Conservation (phyloP, 1,140 invertebrate genomes). For the Nymphalis io region DNA sequence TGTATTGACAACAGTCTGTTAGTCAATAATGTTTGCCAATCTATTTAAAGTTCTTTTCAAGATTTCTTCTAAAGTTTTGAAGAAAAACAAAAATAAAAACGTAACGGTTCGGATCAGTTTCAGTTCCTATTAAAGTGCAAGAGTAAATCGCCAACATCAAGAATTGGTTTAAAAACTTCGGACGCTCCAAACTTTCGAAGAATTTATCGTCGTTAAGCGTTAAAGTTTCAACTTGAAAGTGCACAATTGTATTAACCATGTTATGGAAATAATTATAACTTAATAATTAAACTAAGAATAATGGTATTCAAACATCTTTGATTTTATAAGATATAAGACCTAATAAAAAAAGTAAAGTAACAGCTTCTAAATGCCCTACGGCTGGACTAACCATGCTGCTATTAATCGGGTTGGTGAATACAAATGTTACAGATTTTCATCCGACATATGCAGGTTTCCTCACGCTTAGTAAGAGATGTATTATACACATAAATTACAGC, state of each 20-base stretch:
- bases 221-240: conserved; percentile 6
- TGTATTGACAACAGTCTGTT: no score
- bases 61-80: not conserved
- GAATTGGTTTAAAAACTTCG: conserved; percentile 33
- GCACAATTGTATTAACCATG: not conserved
- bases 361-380: no score
- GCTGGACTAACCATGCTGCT: no score
- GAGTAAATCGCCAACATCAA: conserved; percentile 36
- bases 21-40: not conserved
- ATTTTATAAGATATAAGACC: no score
- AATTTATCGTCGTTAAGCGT: conserved; percentile 28
- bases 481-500: no score
- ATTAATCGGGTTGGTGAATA: no score
- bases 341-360: no score
- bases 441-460: no score
- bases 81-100: conserved; percentile 9
- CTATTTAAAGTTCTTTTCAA: not conserved
- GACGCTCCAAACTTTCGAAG: conserved; percentile 28
- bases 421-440: no score
- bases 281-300: no score
- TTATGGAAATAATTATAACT: not conserved
- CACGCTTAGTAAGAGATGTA: no score
- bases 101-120: not conserved
- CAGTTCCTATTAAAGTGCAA: conserved; percentile 31
- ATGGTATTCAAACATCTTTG: no score